Conservation (phyloP, 2,888 invertebrate genomes). For the Ischnura elegans region DNA sequence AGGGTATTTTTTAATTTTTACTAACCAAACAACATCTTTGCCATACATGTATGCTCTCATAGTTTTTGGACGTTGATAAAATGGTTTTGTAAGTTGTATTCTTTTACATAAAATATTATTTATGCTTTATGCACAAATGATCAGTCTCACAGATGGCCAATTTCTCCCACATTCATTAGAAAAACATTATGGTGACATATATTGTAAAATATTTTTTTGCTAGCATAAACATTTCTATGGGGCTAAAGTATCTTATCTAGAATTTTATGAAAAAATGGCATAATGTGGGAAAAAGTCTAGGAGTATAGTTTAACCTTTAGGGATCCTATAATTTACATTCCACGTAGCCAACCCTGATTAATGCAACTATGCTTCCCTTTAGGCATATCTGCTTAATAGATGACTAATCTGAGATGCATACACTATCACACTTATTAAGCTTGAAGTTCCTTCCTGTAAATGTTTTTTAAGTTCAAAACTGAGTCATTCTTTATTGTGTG, state of each 20-base stretch:
- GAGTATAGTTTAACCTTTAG: not conserved
- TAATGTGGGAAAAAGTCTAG: not conserved
- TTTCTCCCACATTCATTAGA: not conserved
- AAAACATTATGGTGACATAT: too few relatives aligned
- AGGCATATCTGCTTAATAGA: not conserved
- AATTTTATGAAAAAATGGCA: not conserved
- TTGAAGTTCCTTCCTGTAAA: not conserved
- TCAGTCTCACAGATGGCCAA: too few relatives aligned
- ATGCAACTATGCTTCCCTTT: not conserved
- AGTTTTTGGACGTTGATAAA: not conserved
- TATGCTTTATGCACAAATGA: too few relatives aligned
- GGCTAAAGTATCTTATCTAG: not conserved
- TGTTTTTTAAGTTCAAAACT: not conserved
- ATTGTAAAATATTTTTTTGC: too few relatives aligned
- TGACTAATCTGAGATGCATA: constrained; percentile 10
- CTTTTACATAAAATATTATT: not conserved
- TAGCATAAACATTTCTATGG: not conserved
- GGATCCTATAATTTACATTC: constrained; percentile 11
- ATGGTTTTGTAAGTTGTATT: not conserved
- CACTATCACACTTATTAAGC: not conserved
- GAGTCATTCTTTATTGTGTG: not conserved
- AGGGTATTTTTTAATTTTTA: not conserved
- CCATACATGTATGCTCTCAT: constrained; percentile 7
- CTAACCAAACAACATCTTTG: not conserved
- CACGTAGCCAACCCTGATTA: not conserved